Conservation (phyloP, 2,797 vertebrate genomes). For the Pseudomugil tenellus region DNA sequence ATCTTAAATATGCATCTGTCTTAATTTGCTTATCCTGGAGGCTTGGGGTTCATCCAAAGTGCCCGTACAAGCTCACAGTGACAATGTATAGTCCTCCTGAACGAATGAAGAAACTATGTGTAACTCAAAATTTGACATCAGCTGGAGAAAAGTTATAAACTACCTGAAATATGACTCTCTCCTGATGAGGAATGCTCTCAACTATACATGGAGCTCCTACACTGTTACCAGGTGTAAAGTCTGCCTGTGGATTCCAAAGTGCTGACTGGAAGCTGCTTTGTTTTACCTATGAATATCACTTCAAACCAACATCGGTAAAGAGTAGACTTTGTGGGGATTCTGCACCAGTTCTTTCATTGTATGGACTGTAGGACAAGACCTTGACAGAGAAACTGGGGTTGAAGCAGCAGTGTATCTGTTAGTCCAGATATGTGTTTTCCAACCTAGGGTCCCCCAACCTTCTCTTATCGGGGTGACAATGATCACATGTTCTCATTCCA, state of each 20-base stretch:
- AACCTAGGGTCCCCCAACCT: neutral
- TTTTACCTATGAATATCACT: neutral
- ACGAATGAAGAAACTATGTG: neutral
- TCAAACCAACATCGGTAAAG: neutral
- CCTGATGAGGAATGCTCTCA: neutral
- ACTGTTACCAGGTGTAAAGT: neutral
- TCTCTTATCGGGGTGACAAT: neutral
- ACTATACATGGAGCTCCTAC: neutral
- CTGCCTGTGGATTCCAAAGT: neutral
- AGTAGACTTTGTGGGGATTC: neutral
- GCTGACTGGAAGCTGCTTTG: neutral
- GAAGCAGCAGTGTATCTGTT: neutral
- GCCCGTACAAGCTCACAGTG: neutral
- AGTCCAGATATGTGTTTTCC: neutral
- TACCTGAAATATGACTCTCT: neutral
- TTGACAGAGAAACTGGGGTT: neutral
- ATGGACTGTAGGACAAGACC: neutral
- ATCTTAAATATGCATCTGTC: constrained; percentile 12
- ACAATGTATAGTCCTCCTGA: neutral
- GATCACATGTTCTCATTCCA: neutral
- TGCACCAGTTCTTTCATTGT: neutral
- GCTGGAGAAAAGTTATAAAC: neutral
- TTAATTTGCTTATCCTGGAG: neutral
- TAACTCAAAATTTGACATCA: neutral
- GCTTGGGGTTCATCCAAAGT: neutral